Conservation (phyloP, 1,140 invertebrate genomes). For the Drosophila eugracilis region DNA sequence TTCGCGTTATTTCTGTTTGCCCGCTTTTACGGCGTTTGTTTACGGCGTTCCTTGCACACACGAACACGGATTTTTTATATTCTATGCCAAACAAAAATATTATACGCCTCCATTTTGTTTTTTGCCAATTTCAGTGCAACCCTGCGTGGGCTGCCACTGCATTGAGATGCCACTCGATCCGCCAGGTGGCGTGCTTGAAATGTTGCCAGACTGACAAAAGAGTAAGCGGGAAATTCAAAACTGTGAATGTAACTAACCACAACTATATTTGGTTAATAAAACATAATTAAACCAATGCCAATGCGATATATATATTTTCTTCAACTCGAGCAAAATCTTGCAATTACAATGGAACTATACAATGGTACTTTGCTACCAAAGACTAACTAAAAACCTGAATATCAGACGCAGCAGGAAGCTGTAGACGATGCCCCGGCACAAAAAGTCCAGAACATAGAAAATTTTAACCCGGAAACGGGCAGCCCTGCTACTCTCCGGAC, state of each 20-base stretch:
- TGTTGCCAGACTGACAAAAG: neutral
- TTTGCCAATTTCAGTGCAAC: conserved; percentile 13
- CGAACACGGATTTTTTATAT: conserved; percentile 11
- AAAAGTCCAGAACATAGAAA: conserved; percentile 59
- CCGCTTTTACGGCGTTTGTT: conserved; percentile 12
- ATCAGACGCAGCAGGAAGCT: conserved; percentile 48
- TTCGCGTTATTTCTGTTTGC: neutral
- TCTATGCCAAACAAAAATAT: conserved; percentile 29
- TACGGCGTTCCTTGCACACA: conserved; percentile 2
- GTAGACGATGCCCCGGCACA: conserved; percentile 54
- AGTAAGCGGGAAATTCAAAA: neutral
- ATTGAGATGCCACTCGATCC: neutral
- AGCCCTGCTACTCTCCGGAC: conserved; percentile 83
- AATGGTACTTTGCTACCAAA: conserved; percentile 5
- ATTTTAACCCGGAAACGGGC: conserved; percentile 64
- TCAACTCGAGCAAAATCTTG: too few species aligned
- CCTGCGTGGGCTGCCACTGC: conserved; percentile 1
- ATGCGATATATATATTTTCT: neutral
- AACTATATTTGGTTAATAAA: too few species aligned
- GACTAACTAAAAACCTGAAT: conserved; percentile 34
- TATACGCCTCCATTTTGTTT: conserved; percentile 34
- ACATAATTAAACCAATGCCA: conserved; percentile 18
- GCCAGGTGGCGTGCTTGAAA: neutral
- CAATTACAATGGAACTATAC: too few species aligned
- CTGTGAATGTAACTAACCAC: too few species aligned